Percentiles rank a stretch among this genome's conserved stretches.
phyloP scores from a whole-genome alignment of 2,888 invertebrate species.

The Lysandra bellargus region DNA sequence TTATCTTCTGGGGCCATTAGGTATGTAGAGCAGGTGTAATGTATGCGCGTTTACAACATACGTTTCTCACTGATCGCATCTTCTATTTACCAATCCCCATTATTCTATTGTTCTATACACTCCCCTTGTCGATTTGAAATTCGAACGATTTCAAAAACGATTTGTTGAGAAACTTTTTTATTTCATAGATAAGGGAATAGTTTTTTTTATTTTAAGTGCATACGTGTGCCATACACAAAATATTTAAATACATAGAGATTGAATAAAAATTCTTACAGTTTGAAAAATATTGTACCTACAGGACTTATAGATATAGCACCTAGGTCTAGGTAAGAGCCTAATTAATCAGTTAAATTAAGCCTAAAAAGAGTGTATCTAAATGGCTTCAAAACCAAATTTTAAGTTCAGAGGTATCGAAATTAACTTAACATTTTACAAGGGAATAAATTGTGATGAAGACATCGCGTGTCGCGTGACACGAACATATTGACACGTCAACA shows the following conservation, averaged over 20 bases:
- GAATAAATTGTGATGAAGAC: background rate
- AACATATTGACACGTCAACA: background rate
- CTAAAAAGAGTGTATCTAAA: too few species aligned
- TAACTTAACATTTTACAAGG: background rate
- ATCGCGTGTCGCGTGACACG: background rate
- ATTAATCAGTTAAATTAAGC: too few species aligned
- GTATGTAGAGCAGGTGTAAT: conserved; percentile 20
- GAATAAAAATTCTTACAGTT: too few species aligned
- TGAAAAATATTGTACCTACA: too few species aligned
- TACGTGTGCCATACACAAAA: too few species aligned
- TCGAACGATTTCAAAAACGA: background rate
- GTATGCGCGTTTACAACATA: conserved; percentile 10
- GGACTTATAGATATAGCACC: too few species aligned
- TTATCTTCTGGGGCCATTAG: conserved; percentile 8
- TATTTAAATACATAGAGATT: too few species aligned
- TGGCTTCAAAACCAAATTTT: too few species aligned
- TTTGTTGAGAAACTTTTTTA: conserved; percentile 2
- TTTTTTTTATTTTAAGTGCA: background rate
- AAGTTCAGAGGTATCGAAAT: background rate
- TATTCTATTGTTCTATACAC: conserved; percentile 14
- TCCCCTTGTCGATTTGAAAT: conserved; percentile 14
- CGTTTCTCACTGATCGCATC: conserved; percentile 17
- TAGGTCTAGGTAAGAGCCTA: too few species aligned
- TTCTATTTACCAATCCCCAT: conserved; percentile 12
- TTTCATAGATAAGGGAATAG: background rate